Evolutionary conservation across 2,113 vertebrate species (phyloP).

Genomic region (Acinonyx jubatus): DNA sequence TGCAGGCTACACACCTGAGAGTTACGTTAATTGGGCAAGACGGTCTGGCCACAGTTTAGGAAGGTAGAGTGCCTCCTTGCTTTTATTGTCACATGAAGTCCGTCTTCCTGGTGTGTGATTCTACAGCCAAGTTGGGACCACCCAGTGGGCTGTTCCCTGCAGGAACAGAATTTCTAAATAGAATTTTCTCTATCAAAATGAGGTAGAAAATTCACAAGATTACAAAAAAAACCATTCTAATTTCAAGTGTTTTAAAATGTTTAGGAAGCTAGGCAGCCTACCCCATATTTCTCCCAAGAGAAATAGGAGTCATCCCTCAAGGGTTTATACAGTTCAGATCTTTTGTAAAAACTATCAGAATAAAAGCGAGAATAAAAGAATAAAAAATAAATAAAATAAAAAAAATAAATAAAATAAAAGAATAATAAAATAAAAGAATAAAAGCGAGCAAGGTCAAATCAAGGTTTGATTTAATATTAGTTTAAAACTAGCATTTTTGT

Average conservation of each 20-base stretch:
- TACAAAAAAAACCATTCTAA: neutral
- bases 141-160: neutral
- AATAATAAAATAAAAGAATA: too few species aligned
- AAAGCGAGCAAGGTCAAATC: neutral
- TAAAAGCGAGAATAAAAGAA: neutral
- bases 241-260: neutral
- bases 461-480: conserved; percentile 3
- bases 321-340: neutral
- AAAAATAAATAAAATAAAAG: too few species aligned
- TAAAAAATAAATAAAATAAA: too few species aligned
- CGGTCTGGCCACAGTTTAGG: neutral
- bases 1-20: neutral
- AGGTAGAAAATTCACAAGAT: neutral
- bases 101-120: neutral
- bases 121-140: neutral
- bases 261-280: neutral
- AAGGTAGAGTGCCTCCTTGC: neutral
- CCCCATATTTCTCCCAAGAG: neutral
- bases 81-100: neutral
- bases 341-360: conserved; percentile 13
- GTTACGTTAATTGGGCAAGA: neutral
- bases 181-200: neutral
- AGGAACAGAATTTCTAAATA: neutral
- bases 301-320: neutral
- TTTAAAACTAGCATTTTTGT: neutral